Evolutionary conservation across 2,888 invertebrate species (phyloP), one percentile per base, ranked within the genome.

Genomic region (Diaperis boleti): DNA sequence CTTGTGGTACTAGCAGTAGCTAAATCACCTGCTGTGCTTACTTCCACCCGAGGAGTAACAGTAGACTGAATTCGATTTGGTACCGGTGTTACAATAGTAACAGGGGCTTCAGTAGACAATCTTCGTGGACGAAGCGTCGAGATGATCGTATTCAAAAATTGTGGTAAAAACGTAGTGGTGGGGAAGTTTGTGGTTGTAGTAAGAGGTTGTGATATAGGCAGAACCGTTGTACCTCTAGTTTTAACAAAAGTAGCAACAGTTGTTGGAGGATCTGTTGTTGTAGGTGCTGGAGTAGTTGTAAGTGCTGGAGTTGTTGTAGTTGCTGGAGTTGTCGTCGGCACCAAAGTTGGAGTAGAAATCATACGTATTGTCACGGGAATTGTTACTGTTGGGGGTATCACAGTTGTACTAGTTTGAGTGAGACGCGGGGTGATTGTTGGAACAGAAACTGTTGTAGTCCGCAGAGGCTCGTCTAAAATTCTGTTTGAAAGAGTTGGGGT

Each of bases 131-230:
- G 67, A 10, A 66, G 65, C 5, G 72, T 71, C n/a, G 71, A 67
- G 39, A 67, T 54, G 11, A 66, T n/a, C 6, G 63, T 65, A 8
- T 61, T 66, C 14, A 76, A 64, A 14, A 75, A 64, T 44, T 69
- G 72, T 15, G 77, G 74, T 44, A 74, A 72, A 20, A 73, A 64
- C 2, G 74, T 76, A 26, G 73, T 73, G 5, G 72, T 29, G 17
- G 65, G 66, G 69, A 69, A 35, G 68, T 63, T 26, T 82, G 81
- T 75, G 82, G 82, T 70, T 77, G 76, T 70, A 70, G 59, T 56
- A 7, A 29, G 18, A 29, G 37, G 45, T 42, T 50, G 41, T 11
- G 44, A 41, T 15, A 56, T 13, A 14, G 62, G 52, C 10, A 39
- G 33, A 7, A 60, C 44, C 15, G 60, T 61, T 45, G 31, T 55